Evolutionary conservation across 2,888 invertebrate species (phyloP).

Genomic region (Plusia festucae): DNA sequence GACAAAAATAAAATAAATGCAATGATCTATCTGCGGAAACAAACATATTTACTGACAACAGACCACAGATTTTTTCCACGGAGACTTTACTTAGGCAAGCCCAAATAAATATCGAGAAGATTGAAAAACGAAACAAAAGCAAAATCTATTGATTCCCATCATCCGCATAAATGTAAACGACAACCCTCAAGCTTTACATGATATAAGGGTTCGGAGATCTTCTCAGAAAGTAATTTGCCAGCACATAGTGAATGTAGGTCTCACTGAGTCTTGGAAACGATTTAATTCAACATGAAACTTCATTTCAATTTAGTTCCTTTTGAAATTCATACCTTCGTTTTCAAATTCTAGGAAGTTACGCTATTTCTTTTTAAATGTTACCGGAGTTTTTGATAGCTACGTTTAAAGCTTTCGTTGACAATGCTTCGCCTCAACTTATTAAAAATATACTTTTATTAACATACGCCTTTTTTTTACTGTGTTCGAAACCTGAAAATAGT

Average conservation of each 20-base stretch:
- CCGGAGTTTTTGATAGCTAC: conserved; percentile 25
- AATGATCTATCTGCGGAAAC: too few species aligned
- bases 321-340: conserved; percentile 66
- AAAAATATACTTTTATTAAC: conserved; percentile 13
- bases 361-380: conserved; percentile 47
- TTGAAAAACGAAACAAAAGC: not conserved
- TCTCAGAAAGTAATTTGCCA: conserved; percentile 22
- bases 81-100: not conserved
- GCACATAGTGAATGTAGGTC: conserved; percentile 35
- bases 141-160: not conserved
- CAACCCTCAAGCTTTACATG: conserved; percentile 21
- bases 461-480: not conserved
- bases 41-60: too few species aligned
- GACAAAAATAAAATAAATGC: too few species aligned
- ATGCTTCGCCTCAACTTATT: conserved; percentile 27
- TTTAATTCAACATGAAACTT: conserved; percentile 48
- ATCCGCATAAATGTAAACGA: not conserved
- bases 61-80: not conserved
- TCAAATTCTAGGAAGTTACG: conserved; percentile 43
- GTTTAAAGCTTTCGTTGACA: conserved; percentile 38
- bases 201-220: conserved; percentile 18
- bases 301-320: conserved; percentile 66
- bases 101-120: not conserved
- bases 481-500: too few species aligned
- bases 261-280: conserved; percentile 31